These are phyloP conservation scores for Meghimatium bilineatum DNA, from an alignment of 2,888 invertebrate genomes.

Conservation along the genomic window DNA sequence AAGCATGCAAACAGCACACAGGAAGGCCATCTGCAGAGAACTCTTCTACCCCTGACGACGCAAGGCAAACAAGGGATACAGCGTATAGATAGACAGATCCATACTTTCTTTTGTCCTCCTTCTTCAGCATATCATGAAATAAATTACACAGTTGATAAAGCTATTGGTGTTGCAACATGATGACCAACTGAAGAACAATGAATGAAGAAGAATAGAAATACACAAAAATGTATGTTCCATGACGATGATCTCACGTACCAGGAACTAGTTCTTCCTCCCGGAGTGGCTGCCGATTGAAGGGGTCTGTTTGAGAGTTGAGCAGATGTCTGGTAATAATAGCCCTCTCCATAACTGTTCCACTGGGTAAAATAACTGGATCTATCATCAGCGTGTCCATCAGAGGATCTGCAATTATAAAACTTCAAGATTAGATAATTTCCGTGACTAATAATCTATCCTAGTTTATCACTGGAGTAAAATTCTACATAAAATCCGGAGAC, in stretches of 20 bases:
- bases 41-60: no score
- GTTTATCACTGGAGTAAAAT: no score
- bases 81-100: no score
- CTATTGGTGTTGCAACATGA: no score
- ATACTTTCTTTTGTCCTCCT: not conserved
- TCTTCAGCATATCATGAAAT: not conserved
- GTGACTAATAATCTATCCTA: no score
- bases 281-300: slow-evolving; percentile 96
- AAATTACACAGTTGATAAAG: no score
- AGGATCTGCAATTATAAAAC: slow-evolving; percentile 88
- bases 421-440: no score
- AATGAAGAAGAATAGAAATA: not conserved
- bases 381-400: slow-evolving; percentile 98
- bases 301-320: slow-evolving; percentile 96
- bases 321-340: slow-evolving; percentile 94
- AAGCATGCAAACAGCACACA: no score
- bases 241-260: slow-evolving; percentile 80
- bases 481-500: no score
- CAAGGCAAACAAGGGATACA: no score
- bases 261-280: slow-evolving; percentile 94
- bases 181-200: no score
- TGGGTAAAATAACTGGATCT: slow-evolving; percentile 94
- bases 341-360: slow-evolving; percentile 91
- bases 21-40: no score
- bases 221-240: not conserved